phyloP scores from a whole-genome alignment of 2,113 vertebrate species.

The Podarcis raffonei region DNA sequence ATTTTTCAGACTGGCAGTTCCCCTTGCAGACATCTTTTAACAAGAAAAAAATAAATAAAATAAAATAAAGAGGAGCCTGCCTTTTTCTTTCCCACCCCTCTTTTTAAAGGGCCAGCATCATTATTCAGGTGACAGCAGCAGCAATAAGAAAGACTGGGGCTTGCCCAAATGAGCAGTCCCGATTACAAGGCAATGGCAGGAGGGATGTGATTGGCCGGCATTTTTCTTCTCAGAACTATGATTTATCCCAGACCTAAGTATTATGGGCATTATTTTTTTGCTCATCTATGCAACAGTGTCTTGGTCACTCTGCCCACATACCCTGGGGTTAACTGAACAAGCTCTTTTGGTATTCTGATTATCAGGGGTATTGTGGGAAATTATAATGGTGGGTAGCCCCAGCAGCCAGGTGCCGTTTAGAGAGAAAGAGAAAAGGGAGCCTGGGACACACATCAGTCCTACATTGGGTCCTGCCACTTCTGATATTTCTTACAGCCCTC shows the following conservation, averaged over 20 bases:
- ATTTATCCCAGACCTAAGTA: neutral
- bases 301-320: neutral
- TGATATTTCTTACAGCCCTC: no score
- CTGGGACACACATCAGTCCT: no score
- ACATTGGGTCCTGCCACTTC: no score
- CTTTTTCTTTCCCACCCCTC: neutral
- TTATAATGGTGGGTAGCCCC: no score
- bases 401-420: no score
- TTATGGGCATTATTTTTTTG: neutral
- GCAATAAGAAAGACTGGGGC: rapidly evolving
- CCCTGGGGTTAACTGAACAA: neutral
- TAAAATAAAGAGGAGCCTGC: constrained; percentile 3
- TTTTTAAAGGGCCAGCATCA: constrained; percentile 62
- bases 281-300: neutral
- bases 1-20: constrained; percentile 77
- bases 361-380: neutral
- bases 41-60: constrained; percentile 54
- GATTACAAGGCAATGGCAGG: neutral
- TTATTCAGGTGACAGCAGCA: rapidly evolving
- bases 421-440: no score
- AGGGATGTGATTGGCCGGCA: neutral
- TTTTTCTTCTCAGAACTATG: neutral
- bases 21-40: constrained; percentile 76
- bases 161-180: neutral
- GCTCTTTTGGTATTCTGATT: neutral